phyloP scores from a whole-genome alignment of 2,113 vertebrate genomes.

The Danionella cerebrum region DNA sequence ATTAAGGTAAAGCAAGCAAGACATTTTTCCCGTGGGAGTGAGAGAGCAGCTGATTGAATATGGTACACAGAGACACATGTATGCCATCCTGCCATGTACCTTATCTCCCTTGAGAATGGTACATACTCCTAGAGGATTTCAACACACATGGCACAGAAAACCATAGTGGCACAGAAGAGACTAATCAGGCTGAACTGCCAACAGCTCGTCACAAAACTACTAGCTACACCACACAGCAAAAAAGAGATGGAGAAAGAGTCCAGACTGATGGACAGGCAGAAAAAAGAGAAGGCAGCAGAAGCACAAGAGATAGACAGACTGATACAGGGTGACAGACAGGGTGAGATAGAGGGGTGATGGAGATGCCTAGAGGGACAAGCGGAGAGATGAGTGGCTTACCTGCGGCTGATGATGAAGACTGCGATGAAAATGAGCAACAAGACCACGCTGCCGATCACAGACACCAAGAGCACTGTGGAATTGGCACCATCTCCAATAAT shows the following conservation, averaged over 20 bases:
- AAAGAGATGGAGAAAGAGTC: neutral
- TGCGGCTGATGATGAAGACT: slow-evolving; percentile 92
- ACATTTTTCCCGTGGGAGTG: slow-evolving; percentile 20
- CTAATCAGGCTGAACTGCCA: slow-evolving; percentile 33
- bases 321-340: slow-evolving; percentile 4
- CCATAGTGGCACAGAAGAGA: neutral
- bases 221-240: slow-evolving; percentile 7
- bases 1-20: slow-evolving; percentile 4
- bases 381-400: slow-evolving; percentile 62
- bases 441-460: slow-evolving; percentile 85
- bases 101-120: slow-evolving; percentile 3
- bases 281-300: slow-evolving; percentile 2
- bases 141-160: neutral
- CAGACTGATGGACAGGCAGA: slow-evolving; percentile 22
- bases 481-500: slow-evolving; percentile 92
- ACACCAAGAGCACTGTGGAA: slow-evolving; percentile 89
- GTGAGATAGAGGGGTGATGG: slow-evolving; percentile 18
- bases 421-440: slow-evolving; percentile 90
- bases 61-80: neutral
- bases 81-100: neutral
- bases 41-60: neutral
- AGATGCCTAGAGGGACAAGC: slow-evolving; percentile 3
- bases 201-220: slow-evolving; percentile 25
- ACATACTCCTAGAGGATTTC: slow-evolving; percentile 12
- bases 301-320: slow-evolving; percentile 13